These are phyloP conservation scores for Ichneumon xanthorius DNA, from an alignment of 2,888 invertebrate genomes.

Conservation along the genomic window DNA sequence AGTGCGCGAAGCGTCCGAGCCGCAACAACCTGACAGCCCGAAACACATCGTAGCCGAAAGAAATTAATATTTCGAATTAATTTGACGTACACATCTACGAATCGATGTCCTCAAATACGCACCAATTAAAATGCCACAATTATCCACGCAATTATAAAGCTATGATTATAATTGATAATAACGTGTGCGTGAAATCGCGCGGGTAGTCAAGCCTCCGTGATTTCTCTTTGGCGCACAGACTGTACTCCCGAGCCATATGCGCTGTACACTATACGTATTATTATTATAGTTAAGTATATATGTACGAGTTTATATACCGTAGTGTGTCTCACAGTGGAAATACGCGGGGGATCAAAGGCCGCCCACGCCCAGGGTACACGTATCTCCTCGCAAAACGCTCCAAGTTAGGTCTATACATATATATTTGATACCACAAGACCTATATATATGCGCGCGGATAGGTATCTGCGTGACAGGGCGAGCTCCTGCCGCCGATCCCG, in stretches of 20 bases:
- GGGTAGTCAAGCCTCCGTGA: constrained; percentile 3
- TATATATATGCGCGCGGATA: not conserved
- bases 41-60: no score
- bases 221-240: not conserved
- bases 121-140: not conserved
- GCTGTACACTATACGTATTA: not conserved
- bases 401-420: constrained; percentile 1
- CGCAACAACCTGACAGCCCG: no score
- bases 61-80: not conserved
- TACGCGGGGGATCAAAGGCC: constrained; percentile 48
- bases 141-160: not conserved
- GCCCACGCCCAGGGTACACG: constrained; percentile 36
- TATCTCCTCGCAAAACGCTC: constrained; percentile 25
- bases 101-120: not conserved
- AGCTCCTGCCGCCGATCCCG: constrained; percentile 11
- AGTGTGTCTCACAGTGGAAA: constrained; percentile 16
- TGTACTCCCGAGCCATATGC: not conserved
- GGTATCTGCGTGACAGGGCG: constrained; percentile 33
- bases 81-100: not conserved
- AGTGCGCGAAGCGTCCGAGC: no score
- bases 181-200: constrained; percentile 31
- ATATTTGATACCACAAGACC: not conserved
- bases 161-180: not conserved
- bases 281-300: constrained; percentile 17
- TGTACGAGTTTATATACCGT: constrained; percentile 25